A percentile compares a stretch with the other conserved stretches of the same genome.
Conservation (phyloP, 2,888 invertebrate species). For the Tubiluchus corallicola region DNA sequence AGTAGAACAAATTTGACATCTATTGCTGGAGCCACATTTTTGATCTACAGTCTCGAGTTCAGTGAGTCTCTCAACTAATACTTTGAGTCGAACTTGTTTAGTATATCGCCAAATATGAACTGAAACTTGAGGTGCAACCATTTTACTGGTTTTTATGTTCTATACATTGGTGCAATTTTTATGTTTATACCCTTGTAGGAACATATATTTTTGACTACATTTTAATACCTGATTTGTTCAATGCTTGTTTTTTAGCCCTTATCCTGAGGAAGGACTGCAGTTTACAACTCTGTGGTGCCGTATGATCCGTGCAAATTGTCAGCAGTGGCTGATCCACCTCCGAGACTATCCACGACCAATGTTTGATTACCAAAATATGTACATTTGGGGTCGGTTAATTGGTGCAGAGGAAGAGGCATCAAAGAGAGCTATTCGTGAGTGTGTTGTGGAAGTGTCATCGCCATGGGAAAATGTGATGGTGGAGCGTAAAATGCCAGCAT, state of each 20-base stretch:
- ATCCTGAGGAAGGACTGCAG: constrained; percentile 71
- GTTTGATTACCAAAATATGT: constrained; percentile 59
- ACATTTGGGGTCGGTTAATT: constrained; percentile 69
- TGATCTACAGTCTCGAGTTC: no score
- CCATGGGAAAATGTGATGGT: constrained; percentile 67
- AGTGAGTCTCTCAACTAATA: no score
- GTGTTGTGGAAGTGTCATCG: constrained; percentile 55
- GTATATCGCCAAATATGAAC: no score
- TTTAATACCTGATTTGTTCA: no score
- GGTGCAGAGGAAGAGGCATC: constrained; percentile 66
- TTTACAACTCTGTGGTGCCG: constrained; percentile 87
- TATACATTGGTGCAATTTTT: no score
- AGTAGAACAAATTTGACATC: no score
- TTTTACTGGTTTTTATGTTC: no score
- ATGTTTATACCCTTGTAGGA: no score
- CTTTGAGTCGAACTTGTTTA: no score
- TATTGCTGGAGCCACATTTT: no score
- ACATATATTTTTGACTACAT: no score
- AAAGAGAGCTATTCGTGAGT: constrained; percentile 47
- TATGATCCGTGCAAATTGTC: constrained; percentile 56
- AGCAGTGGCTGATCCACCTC: constrained; percentile 67
- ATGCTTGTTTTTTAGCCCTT: constrained; percentile 41
- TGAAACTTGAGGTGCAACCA: no score
- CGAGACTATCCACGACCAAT: constrained; percentile 90
- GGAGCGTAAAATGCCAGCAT: constrained; percentile 67